A percentile compares a stretch with the other conserved stretches of the same genome.
phyloP scores from a whole-genome alignment of 1,140 invertebrate genomes.

The Melipona quadrifasciata region DNA sequence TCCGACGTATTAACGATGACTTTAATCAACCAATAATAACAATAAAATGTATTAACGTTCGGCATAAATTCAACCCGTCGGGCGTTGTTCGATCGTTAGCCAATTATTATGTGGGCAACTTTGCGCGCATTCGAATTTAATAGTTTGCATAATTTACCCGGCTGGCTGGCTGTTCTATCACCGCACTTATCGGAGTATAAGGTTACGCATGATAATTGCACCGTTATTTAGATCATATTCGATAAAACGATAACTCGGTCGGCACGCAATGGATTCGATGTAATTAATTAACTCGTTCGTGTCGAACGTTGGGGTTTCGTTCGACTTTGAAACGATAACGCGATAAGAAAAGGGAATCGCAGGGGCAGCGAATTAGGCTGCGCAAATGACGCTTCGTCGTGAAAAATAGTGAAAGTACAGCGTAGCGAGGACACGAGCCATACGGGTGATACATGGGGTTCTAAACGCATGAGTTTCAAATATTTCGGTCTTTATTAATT shows the following conservation, averaged over 20 bases:
- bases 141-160: constrained; percentile 68
- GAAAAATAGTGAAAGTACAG: background rate
- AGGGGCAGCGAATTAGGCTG: too few relatives aligned
- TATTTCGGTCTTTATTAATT: constrained; percentile 60
- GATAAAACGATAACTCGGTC: constrained; percentile 54
- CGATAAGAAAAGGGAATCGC: background rate
- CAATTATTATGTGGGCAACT: constrained; percentile 67
- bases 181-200: constrained; percentile 49
- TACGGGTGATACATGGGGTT: background rate
- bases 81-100: constrained; percentile 45
- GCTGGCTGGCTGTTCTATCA: constrained; percentile 67
- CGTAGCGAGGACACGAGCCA: background rate
- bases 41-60: constrained; percentile 40
- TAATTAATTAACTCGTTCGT: constrained; percentile 63
- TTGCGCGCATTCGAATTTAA: constrained; percentile 65
- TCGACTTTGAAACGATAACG: constrained; percentile 11
- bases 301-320: constrained; percentile 26
- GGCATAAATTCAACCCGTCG: constrained; percentile 50
- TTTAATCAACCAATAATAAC: constrained; percentile 45
- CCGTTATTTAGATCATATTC: constrained; percentile 65
- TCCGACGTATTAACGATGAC: constrained; percentile 19
- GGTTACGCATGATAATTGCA: constrained; percentile 64
- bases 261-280: constrained; percentile 56
- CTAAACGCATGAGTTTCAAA: constrained; percentile 48
- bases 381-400: background rate